Evolutionary conservation across 2,797 vertebrate species (phyloP), one percentile per base, ranked within the genome.

Genomic region (Labeo calbasu): DNA sequence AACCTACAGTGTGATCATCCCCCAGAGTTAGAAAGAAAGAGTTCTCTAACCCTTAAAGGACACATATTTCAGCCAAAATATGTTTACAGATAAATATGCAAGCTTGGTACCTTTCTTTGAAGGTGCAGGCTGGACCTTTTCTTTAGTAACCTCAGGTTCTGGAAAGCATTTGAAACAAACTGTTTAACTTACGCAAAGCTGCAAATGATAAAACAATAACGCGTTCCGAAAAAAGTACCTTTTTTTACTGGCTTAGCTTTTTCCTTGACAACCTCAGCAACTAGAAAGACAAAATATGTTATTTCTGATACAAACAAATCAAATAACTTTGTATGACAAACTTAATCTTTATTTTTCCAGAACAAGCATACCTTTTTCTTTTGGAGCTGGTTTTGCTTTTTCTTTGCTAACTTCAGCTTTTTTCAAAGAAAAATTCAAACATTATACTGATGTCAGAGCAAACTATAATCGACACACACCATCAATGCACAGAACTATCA

Each of bases 71-170:
- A 25, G n/a, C 36, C 21, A 23, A 40, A 14, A 59, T 40, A 73
- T n/a, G 19, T 57, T 76, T 76, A n/a, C n/a, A 77, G 17, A 40
- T 14, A 1, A 40, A 23, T 6, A 43, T 25, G 46, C 23, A 17
- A 28, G 23, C 2, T 4, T 28, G 2, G 4, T 55, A 69, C 50
- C 28, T 79, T 79, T 79, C 65, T 79, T 72, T 50, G 55, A 51
- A 77, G 43, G 21, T 71, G 36, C 65, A 51, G 66, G 40, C 11
- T 48, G 10, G n/a, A 57, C 61, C 32, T 55, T 80, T 72, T 81
- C 85, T 85, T 80, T 83, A 53, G 17, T 8, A n/a, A 83, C 51
- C n/a, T 77, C 43, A 6, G 61, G 59, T 70, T 85, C 77, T 85
- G 63, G 57, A 32, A 36, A 53, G 73, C 17, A 71, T 66, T 66